These are phyloP conservation scores for Anastatus disparis DNA, from an alignment of 1,140 invertebrate genomes.

Conservation along the genomic window DNA sequence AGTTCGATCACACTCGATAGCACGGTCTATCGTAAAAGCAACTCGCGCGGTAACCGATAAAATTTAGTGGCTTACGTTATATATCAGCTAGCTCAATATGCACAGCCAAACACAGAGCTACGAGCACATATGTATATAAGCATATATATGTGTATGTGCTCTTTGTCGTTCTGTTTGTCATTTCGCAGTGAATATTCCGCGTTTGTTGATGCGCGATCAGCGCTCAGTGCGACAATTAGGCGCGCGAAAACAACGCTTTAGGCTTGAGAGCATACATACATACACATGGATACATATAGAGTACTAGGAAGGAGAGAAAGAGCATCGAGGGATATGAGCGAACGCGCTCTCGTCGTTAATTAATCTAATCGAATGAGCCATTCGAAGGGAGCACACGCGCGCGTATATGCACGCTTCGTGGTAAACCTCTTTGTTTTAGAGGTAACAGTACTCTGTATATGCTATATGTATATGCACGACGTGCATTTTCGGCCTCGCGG, in stretches of 20 bases:
- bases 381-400: slow-evolving; percentile 21
- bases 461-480: too few species aligned
- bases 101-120: too few species aligned
- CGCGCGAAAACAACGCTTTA: slow-evolving; percentile 11
- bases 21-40: slow-evolving; percentile 19
- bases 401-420: too few species aligned
- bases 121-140: too few species aligned
- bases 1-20: neutral
- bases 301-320: neutral
- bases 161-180: too few species aligned
- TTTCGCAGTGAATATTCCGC: slow-evolving; percentile 27
- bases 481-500: slow-evolving; percentile 14
- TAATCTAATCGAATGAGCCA: slow-evolving; percentile 52
- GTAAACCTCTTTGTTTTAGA: slow-evolving; percentile 36
- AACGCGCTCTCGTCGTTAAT: slow-evolving; percentile 41
- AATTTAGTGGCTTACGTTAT: neutral
- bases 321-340: neutral
- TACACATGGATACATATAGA: neutral
- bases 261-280: neutral
- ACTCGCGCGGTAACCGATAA: neutral
- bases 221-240: slow-evolving; percentile 18
- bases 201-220: neutral
- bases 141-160: too few species aligned
- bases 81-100: neutral
- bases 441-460: too few species aligned